Base-by-base conservation (phyloP, 2,113 vertebrate species). In the Leptocoma aspasia region DNA sequence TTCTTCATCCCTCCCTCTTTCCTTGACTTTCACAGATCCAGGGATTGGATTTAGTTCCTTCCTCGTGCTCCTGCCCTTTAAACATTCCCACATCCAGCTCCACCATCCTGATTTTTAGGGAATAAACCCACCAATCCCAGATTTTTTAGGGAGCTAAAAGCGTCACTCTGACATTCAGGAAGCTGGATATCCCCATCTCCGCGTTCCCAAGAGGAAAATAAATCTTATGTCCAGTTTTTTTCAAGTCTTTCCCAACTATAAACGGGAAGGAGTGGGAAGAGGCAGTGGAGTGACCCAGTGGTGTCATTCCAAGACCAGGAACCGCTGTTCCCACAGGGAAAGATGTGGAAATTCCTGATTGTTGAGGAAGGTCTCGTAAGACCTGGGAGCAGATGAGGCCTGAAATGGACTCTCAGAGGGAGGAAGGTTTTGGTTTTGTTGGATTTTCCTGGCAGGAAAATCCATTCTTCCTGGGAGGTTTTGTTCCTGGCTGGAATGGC, bases 141-240 rank as follows among this genome's bases (percentile, higher is more conserved):
- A 3, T 31, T 31, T 35, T 84, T 59, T 50, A 11, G 10, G 35
- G 56, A 68, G 50, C 5, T 30, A 8, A 37, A 56, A 17, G 2
- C 2, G 0, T 66, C 0, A 0, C 63, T 28, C 22, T 11, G 70
- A 10, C 7, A 77, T 52, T 31, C 0, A 0, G 33, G 37, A 27
- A 13, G 11, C 33, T 30, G 57, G 30, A 5, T 78, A 22, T 33
- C 47, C 24, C 64, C 8, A 4, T 44, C 17, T 60, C 30, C 26
- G 3, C 0, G 0, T 47, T 49, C 52, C 37, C 26, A 9, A 49
- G 59, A 6, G 17, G 5, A 21, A 27, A 59, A 49, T 23, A 15
- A 14, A 77, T 50, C 27, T 52, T 10, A 13, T 19, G 68, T 31
- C 53, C 37, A 9, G 2, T 0, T 68, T 68, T 59, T 44, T 4